Base-by-base conservation (phyloP, 1,140 invertebrate genomes). In the Pseudomyrmex flavicornis region DNA sequence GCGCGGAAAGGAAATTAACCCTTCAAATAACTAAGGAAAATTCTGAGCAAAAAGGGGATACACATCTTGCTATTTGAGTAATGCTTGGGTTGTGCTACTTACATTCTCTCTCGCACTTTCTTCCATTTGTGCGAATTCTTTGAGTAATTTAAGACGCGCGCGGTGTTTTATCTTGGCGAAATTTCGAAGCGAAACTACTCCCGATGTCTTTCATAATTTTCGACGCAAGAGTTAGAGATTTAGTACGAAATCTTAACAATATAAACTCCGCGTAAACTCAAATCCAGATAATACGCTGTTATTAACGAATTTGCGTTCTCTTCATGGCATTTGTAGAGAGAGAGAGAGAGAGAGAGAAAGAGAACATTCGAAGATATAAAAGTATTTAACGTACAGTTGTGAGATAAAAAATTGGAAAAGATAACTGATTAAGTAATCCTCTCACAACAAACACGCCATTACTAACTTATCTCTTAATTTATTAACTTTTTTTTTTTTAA, bases 71-170 rank as follows among this genome's bases (percentile, higher is more conserved):
- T 77, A 56, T 68, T 77, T 77, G 20, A 77, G 50, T 26, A 46
- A 77, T 12, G 75, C 75, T 0, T 12, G 50, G 13, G 4, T 35
- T 22, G 35, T 66, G 26, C 59, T 35, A 4, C 3, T 26, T 26
- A 52, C 10, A 52, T 69, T 56, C 50, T 54, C 63, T 44, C 50
- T 9, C 12, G 50, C 35, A 56, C 8, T 63, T 35, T 2, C 35
- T 35, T 69, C 20, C 50, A 68, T 48, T 54, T 58, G 46, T 0
- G 35, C 35, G 17, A 22, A 77, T 77, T 69, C 75, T 69, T 77
- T 68, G 75, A 56, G 26, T 20, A 77, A 77, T 77, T 77, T 56
- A 77, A 35, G 61, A 61, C n/a, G 48, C 65, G 44, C 15, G 48
- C 44, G 44, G 4, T 20, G 12, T 20, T 35, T 22, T 66, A 10